Percentiles rank a stretch among this genome's conserved stretches.
Conservation (phyloP, 1,140 invertebrate genomes). For the Leptestheria dahalacensis region DNA sequence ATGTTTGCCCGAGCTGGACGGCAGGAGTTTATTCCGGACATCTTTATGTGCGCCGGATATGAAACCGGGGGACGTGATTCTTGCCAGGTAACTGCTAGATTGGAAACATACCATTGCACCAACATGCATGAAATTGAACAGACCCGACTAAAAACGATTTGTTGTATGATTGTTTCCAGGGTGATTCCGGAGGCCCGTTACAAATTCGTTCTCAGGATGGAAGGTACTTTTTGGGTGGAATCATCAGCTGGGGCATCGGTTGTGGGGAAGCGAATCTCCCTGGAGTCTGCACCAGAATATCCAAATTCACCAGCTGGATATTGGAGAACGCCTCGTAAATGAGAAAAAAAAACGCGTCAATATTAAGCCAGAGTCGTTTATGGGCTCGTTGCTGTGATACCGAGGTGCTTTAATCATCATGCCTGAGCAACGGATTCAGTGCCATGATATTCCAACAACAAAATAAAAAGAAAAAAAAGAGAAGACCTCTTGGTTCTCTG, state of each 20-base stretch:
- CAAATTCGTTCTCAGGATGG: constrained; percentile 75
- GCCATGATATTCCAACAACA: too few species aligned
- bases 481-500: too few species aligned
- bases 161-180: constrained; percentile 39
- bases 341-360: not conserved
- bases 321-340: constrained; percentile 62
- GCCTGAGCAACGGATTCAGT: too few species aligned
- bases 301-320: constrained; percentile 90
- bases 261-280: constrained; percentile 85
- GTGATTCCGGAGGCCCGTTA: constrained; percentile 83
- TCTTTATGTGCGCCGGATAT: constrained; percentile 85
- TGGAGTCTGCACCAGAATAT: constrained; percentile 84
- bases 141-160: not conserved
- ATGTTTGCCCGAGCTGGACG: constrained; percentile 80
- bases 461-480: too few species aligned
- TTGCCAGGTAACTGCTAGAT: constrained; percentile 51
- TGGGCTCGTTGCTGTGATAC: not conserved
- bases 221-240: constrained; percentile 79
- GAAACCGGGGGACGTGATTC: constrained; percentile 78
- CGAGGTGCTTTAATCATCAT: too few species aligned
- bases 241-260: constrained; percentile 92
- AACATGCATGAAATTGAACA: too few species aligned
- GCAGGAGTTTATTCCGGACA: constrained; percentile 83
- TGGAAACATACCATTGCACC: too few species aligned
- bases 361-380: not conserved